A percentile compares a stretch with the other conserved stretches of the same genome.
phyloP scores from a whole-genome alignment of 2,888 invertebrate genomes.

The Cremastobaeus sp. region DNA sequence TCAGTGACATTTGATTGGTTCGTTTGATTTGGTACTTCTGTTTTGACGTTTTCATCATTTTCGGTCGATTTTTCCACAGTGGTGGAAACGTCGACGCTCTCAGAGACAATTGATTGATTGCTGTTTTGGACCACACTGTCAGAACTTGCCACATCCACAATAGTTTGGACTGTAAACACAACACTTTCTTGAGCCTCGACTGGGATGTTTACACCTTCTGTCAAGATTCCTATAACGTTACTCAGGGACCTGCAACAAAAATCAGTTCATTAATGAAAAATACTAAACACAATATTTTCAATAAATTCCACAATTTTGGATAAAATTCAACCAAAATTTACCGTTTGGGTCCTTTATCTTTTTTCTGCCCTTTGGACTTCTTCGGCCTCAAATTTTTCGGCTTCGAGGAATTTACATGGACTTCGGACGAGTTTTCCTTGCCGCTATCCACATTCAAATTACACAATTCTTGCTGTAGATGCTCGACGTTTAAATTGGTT shows the following conservation, averaged over 20 bases:
- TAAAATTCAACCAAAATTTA: too few relatives aligned
- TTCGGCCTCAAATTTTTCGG: slow-evolving; percentile 71
- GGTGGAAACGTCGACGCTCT: not conserved
- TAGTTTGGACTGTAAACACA: slow-evolving; percentile 72
- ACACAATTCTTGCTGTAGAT: slow-evolving; percentile 72
- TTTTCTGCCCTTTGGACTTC: slow-evolving; percentile 70
- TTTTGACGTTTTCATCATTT: slow-evolving; percentile 1
- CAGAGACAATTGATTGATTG: slow-evolving; percentile 40
- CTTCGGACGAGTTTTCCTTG: slow-evolving; percentile 75
- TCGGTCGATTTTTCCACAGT: slow-evolving; percentile 13
- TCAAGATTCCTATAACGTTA: slow-evolving; percentile 75
- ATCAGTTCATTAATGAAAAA: too few relatives aligned
- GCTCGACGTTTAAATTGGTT: slow-evolving; percentile 67
- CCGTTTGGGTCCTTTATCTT: slow-evolving; percentile 67
- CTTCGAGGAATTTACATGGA: slow-evolving; percentile 68
- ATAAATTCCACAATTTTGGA: too few relatives aligned
- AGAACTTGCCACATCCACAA: slow-evolving; percentile 64
- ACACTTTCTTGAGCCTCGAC: slow-evolving; percentile 72
- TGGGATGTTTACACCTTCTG: slow-evolving; percentile 76
- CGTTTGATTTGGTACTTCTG: slow-evolving; percentile 11
- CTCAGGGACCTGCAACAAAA: slow-evolving; percentile 67
- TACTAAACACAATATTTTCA: too few relatives aligned
- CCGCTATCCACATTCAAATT: slow-evolving; percentile 76
- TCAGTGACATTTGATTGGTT: slow-evolving; percentile 26
- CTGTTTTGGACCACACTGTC: slow-evolving; percentile 61